Percentiles rank a stretch among this genome's conserved stretches.
Conservation (phyloP, 2,797 vertebrate genomes). For the Esox masquinongy region DNA sequence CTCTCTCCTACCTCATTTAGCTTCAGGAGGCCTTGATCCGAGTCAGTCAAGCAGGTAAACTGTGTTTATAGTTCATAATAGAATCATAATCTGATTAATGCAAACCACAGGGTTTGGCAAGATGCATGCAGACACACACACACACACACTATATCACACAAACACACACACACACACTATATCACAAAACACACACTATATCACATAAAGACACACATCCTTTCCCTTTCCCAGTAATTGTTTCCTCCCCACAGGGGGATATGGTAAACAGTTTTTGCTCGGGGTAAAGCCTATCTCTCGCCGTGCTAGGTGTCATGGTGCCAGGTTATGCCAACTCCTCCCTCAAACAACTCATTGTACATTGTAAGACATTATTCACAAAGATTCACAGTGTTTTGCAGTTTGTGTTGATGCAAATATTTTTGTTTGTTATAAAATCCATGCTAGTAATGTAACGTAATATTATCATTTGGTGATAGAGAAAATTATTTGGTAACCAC, state of each 20-base stretch:
- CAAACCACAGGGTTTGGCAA: slow-evolving; percentile 73
- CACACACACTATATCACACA: no score
- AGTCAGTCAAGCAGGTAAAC: slow-evolving; percentile 74
- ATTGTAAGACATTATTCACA: not conserved
- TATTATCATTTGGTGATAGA: no score
- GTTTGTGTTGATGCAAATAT: no score
- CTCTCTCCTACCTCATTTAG: slow-evolving; percentile 34
- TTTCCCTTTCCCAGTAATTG: slow-evolving; percentile 73
- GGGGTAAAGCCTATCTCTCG: slow-evolving; percentile 57
- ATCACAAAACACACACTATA: not conserved
- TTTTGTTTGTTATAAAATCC: no score
- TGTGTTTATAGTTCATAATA: slow-evolving; percentile 80
- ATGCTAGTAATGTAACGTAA: no score
- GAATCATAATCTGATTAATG: slow-evolving; percentile 80
- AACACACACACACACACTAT: slow-evolving; percentile 34
- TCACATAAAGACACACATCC: not conserved
- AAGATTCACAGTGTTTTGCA: no score
- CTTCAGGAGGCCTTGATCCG: slow-evolving; percentile 74
- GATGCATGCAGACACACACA: no score
- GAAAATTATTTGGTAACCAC: no score
- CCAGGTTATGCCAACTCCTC: slow-evolving; percentile 49
- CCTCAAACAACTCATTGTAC: not conserved
- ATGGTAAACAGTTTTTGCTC: slow-evolving; percentile 69
- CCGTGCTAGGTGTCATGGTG: slow-evolving; percentile 51
- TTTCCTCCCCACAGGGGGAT: slow-evolving; percentile 66